Percentiles rank a stretch among this genome's conserved stretches.
phyloP scores from a whole-genome alignment of 2,113 vertebrate species.

The Podiceps cristatus region DNA sequence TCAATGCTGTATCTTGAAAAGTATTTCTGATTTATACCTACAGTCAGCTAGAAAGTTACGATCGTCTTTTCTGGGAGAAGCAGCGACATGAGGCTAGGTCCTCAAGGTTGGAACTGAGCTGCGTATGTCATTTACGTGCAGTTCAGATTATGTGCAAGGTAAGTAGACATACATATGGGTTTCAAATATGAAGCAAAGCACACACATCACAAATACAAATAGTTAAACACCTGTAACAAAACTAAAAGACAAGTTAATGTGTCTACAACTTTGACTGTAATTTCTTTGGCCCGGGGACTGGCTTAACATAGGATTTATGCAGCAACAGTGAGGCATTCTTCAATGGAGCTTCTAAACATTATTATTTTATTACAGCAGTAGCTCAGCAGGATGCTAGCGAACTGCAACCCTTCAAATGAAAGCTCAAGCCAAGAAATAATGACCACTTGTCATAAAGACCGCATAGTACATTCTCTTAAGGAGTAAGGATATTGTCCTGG shows the following conservation, averaged over 20 bases:
- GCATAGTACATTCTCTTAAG: not conserved
- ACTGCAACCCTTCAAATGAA: constrained; percentile 15
- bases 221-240: constrained; percentile 6
- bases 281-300: not conserved
- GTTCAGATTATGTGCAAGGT: not conserved
- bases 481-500: not conserved
- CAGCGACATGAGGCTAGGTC: not conserved
- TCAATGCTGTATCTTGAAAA: not conserved
- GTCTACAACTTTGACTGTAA: not conserved
- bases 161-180: not conserved
- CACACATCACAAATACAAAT: not conserved
- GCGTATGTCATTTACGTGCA: not conserved
- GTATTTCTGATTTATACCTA: not conserved
- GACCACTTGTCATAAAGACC: not conserved
- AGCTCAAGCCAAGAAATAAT: constrained; percentile 10
- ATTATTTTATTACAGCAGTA: constrained; percentile 19
- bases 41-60: not conserved
- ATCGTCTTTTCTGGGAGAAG: not conserved
- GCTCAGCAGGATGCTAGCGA: not conserved
- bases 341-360: not conserved
- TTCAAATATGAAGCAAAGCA: not conserved
- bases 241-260: not conserved
- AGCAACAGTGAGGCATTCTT: not conserved
- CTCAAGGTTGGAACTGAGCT: not conserved
- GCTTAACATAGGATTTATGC: not conserved